These are phyloP conservation scores for Amazona vittata DNA, from an alignment of 2,113 vertebrate species.

Conservation along the genomic window DNA sequence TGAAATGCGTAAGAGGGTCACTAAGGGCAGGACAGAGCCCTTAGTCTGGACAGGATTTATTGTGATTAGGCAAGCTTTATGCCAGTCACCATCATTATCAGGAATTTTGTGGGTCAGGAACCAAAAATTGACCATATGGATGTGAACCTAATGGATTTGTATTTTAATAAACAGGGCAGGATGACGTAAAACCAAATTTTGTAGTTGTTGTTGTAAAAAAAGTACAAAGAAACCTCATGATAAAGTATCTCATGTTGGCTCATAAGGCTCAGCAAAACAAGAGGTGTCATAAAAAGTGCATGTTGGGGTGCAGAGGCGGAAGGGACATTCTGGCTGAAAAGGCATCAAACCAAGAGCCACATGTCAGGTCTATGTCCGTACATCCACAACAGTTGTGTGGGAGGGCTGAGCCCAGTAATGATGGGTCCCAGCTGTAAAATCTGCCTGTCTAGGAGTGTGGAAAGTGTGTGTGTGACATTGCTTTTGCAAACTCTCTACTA, in stretches of 20 bases:
- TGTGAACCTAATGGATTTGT: slow-evolving; percentile 59
- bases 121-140: slow-evolving; percentile 67
- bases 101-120: slow-evolving; percentile 43
- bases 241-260: neutral
- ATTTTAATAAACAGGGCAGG: slow-evolving; percentile 59
- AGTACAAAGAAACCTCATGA: slow-evolving; percentile 31
- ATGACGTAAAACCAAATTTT: slow-evolving; percentile 52
- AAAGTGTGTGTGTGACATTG: rapidly evolving
- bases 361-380: neutral
- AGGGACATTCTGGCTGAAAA: neutral
- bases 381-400: neutral
- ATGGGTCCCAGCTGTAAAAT: neutral
- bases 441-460: neutral
- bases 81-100: slow-evolving; percentile 56
- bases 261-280: neutral
- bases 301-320: neutral
- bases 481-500: neutral
- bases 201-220: neutral
- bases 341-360: neutral
- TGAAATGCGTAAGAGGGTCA: neutral
- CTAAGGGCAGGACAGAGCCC: slow-evolving; percentile 10
- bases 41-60: slow-evolving; percentile 50
- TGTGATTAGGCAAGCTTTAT: slow-evolving; percentile 53
- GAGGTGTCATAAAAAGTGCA: neutral
- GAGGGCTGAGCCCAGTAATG: neutral